A percentile compares a stretch with the other conserved stretches of the same genome.
Conservation (phyloP, 2,888 invertebrate genomes). For the Ommatoiulus sabulosus region DNA sequence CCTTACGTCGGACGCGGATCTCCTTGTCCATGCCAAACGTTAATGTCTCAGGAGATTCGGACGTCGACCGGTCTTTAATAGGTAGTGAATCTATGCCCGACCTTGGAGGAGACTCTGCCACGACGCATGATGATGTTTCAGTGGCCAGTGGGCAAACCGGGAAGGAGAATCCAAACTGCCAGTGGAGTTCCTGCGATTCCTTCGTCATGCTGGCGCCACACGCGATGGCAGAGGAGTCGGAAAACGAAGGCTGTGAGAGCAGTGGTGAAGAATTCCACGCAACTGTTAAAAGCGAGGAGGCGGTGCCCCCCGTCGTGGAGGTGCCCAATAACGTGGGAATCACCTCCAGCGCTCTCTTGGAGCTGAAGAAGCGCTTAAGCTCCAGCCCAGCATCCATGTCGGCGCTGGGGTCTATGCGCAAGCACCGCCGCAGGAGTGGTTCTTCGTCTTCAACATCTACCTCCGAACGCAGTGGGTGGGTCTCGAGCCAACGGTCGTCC, state of each 20-base stretch:
- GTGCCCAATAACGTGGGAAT: neutral
- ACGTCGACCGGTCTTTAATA: neutral
- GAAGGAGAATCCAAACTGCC: neutral
- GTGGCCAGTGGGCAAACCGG: neutral
- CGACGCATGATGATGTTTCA: constrained; percentile 60
- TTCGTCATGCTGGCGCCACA: constrained; percentile 51
- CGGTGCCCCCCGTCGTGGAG: neutral
- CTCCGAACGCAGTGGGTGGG: constrained; percentile 90
- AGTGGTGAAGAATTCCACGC: neutral
- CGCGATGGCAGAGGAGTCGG: constrained; percentile 53
- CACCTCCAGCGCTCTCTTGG: constrained; percentile 8
- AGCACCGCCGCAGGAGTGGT: neutral
- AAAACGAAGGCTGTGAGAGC: constrained; percentile 41
- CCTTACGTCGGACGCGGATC: neutral
- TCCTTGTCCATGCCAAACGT: constrained; percentile 52
- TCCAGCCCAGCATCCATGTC: neutral
- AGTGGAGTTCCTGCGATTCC: constrained; percentile 56
- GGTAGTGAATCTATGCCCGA: constrained; percentile 66
- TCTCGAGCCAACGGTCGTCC: constrained; percentile 76
- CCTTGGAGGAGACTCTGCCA: constrained; percentile 61
- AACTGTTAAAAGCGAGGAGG: neutral
- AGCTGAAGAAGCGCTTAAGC: constrained; percentile 21
- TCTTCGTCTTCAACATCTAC: constrained; percentile 67
- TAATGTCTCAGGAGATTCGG: constrained; percentile 37
- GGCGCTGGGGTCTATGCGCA: neutral